Conservation (phyloP, 2,113 vertebrate species). For the Paedocypris sp. region DNA sequence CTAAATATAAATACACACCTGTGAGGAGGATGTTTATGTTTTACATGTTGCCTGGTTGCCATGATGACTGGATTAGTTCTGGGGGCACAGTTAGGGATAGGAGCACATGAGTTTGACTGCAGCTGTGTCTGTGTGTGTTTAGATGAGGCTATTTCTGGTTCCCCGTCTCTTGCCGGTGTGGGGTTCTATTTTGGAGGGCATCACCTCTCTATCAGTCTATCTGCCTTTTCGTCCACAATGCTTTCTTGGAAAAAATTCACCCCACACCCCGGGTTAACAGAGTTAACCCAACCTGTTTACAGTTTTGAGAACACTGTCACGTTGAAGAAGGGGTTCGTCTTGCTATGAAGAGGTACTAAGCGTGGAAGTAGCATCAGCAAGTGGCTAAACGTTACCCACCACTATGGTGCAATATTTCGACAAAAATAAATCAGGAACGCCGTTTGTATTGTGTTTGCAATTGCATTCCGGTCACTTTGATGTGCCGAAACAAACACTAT, state of each 20-base stretch:
- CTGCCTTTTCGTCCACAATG: background rate
- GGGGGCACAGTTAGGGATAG: slow-evolving; percentile 41
- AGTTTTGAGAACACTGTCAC: too few species aligned
- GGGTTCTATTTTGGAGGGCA: slow-evolving; percentile 47
- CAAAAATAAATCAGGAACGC: too few species aligned
- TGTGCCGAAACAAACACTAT: too few species aligned
- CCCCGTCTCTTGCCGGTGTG: slow-evolving; percentile 24
- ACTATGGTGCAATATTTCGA: too few species aligned
- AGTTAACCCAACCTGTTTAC: background rate
- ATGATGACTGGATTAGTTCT: slow-evolving; percentile 49
- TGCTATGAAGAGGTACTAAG: too few species aligned
- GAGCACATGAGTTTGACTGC: slow-evolving; percentile 36
- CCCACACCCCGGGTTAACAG: background rate
- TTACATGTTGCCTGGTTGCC: slow-evolving; percentile 54
- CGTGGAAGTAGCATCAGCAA: too few species aligned
- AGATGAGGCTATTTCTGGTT: slow-evolving; percentile 47
- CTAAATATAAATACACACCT: too few species aligned
- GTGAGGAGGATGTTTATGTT: slow-evolving; percentile 46
- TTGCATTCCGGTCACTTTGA: too few species aligned
- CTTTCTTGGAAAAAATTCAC: background rate
- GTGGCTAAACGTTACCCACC: too few species aligned
- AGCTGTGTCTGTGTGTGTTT: slow-evolving; percentile 42
- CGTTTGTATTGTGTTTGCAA: too few species aligned
- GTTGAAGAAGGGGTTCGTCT: too few species aligned
- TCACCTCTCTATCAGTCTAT: slow-evolving; percentile 30